A percentile compares a stretch with the other conserved stretches of the same genome.
Conservation (phyloP, 2,797 vertebrate species). For the Distichodus sexfasciatus region DNA sequence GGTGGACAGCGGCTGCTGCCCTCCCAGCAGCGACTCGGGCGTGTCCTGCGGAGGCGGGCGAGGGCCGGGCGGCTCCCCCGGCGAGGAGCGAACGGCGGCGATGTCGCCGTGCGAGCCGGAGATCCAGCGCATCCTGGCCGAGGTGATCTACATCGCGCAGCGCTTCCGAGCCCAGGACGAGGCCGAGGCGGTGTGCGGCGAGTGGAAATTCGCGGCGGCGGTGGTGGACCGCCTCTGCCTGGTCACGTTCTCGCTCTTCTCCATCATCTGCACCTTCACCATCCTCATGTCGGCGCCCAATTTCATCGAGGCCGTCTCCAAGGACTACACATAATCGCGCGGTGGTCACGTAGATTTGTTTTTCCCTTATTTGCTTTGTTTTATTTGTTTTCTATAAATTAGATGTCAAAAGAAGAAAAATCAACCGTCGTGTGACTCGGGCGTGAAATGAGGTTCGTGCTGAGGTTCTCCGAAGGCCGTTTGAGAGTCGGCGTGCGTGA, state of each 20-base stretch:
- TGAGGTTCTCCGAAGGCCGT: no score
- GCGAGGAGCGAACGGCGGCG: constrained; percentile 67
- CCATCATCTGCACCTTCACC: constrained; percentile 89
- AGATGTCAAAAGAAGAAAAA: constrained; percentile 20
- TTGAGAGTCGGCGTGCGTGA: no score
- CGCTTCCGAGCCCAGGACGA: constrained; percentile 85
- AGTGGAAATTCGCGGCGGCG: constrained; percentile 93
- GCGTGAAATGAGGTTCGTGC: constrained; percentile 42
- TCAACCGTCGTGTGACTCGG: constrained; percentile 28
- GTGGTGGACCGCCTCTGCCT: constrained; percentile 90
- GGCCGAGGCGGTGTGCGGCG: constrained; percentile 83
- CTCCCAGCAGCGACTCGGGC: constrained; percentile 70
- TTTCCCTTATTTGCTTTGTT: no score
- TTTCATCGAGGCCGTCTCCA: constrained; percentile 90
- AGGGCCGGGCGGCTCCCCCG: constrained; percentile 64
- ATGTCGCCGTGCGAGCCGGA: constrained; percentile 72
- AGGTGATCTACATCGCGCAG: constrained; percentile 86
- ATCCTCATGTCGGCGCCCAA: constrained; percentile 92
- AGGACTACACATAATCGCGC: constrained; percentile 83
- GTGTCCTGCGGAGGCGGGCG: constrained; percentile 67
- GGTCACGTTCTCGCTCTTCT: constrained; percentile 89
- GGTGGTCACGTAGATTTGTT: constrained; percentile 28
- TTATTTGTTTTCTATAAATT: constrained; percentile 45
- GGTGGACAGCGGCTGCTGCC: constrained; percentile 75
- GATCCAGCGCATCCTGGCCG: constrained; percentile 81